Evolutionary conservation across 2,888 invertebrate species (phyloP), one percentile per base, ranked within the genome.

Genomic region (Mesorhabditis sp.): DNA sequence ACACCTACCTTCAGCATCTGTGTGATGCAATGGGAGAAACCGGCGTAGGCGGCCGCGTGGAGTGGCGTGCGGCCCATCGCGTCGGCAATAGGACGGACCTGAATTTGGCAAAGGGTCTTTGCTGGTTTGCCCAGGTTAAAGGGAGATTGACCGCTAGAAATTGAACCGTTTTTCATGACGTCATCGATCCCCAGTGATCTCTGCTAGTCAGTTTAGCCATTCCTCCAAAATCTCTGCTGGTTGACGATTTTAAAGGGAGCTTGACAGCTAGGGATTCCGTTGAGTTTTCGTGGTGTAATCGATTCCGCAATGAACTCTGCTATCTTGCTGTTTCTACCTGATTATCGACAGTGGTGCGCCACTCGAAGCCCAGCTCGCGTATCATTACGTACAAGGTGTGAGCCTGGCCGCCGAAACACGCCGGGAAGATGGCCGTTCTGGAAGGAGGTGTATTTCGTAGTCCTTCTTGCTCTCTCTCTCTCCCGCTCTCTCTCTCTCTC

Each of bases 381-480:
- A 83, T 79, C 83, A 84, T 80, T 15, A 78, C 77, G 61, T 80
- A 72, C 13, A 83, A 73, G 2, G 83, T 82, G 64, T 80, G 80
- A 3, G 80, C 74, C 68, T 84, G 80, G 0, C 84, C 84, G 2
- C 83, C 83, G 58, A 83, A 72, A 68, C 82, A 83, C 1, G 84
- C 82, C 76, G 82, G 82, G 67, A 82, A 83, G 4, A 85, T 68
- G 0, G 84, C 80, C 0, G 84, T 82, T 62, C 84, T 78, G 69
- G 67, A 73, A 70, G 6, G 13, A 61, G 13, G n/a, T 5, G 43
- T 61, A 28, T 28, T 28, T 28, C 28, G 28, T 28, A 28, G 28
- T 28, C 28, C 2, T 28, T 28, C 28, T 28, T 28, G 28, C 1
- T 28, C 28, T 28, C 28, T 28, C 28, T 28, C 28, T 28, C 28